Conservation (phyloP, 2,113 vertebrate genomes). For the Leptobrachium leishanense region DNA sequence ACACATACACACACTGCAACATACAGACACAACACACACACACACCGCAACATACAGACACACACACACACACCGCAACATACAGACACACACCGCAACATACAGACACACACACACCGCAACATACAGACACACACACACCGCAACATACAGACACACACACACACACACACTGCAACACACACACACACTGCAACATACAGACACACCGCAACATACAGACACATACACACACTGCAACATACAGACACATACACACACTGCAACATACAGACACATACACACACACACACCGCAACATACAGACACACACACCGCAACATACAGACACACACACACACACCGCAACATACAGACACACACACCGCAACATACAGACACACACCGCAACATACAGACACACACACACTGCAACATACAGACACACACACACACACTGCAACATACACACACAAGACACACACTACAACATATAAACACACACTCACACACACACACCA, state of each 20-base stretch:
- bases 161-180: background rate
- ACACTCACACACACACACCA: no score
- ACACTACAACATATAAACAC: no score
- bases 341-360: background rate
- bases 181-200: no score
- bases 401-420: no score
- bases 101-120: no score
- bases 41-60: no score
- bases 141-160: background rate
- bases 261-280: background rate
- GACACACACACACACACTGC: no score
- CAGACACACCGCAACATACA: background rate
- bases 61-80: no score
- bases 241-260: background rate
- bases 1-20: background rate
- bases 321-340: background rate
- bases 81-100: no score
- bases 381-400: no score
- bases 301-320: background rate
- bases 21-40: background rate
- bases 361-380: background rate
- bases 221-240: background rate
- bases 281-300: background rate
- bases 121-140: no score
- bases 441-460: no score